Conservation (phyloP, 2,113 vertebrate genomes). For the Oreocharis arfaki region DNA sequence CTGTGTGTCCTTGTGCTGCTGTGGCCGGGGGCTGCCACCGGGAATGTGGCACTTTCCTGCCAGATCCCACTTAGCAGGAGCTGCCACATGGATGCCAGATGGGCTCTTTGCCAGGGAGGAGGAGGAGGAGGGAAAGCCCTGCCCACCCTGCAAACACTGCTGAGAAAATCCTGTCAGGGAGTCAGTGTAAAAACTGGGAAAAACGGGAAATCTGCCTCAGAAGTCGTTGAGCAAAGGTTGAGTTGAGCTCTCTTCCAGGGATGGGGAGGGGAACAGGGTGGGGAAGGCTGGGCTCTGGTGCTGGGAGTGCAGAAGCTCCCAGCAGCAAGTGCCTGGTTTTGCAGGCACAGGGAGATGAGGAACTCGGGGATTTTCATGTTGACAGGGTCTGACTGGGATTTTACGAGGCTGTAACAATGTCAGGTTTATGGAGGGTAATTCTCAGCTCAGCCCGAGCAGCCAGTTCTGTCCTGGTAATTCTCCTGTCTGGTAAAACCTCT, state of each 20-base stretch:
- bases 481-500: neutral
- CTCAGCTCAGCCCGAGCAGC: neutral
- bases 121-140: slow-evolving; percentile 1
- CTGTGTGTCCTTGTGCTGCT: neutral
- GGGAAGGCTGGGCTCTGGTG: neutral
- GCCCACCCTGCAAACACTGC: neutral
- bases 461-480: neutral
- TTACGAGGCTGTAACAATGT: neutral
- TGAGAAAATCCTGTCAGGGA: neutral
- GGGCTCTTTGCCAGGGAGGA: slow-evolving; percentile 12
- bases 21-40: neutral
- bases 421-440: neutral
- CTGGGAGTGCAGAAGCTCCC: rapidly evolving
- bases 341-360: neutral
- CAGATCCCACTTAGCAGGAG: neutral
- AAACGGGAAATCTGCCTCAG: neutral
- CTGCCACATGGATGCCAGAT: slow-evolving; percentile 54
- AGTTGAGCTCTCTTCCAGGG: rapidly evolving
- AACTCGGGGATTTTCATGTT: neutral
- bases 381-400: neutral
- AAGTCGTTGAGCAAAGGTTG: neutral
- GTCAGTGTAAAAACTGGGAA: neutral
- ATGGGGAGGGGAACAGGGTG: rapidly evolving
- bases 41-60: slow-evolving; percentile 26
- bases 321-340: neutral